Conservation (phyloP, 2,888 invertebrate genomes). For the Mactromeris polynyma region DNA sequence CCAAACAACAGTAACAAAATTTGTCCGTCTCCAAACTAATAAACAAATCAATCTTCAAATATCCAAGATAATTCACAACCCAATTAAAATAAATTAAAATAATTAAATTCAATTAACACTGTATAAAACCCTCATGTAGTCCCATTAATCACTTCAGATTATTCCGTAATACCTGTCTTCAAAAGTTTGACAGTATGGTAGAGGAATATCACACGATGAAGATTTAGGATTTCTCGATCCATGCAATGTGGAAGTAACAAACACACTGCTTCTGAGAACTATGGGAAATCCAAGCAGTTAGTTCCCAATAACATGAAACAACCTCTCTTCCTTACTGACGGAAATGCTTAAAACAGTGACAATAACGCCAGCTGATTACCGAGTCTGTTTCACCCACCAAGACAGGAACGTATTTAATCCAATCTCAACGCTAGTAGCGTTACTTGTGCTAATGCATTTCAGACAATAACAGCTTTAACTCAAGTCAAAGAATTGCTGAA, state of each 20-base stretch:
- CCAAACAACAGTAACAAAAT: neutral
- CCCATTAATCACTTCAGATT: neutral
- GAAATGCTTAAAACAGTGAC: neutral
- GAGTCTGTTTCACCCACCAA: neutral
- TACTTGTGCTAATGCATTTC: neutral
- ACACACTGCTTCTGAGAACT: neutral
- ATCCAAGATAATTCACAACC: neutral
- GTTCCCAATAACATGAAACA: neutral
- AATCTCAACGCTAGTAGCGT: neutral
- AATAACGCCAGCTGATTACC: neutral
- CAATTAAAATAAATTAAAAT: neutral
- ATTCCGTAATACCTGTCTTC: neutral
- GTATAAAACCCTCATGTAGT: neutral
- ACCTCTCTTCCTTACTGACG: neutral
- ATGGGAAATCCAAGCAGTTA: neutral
- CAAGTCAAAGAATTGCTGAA: neutral
- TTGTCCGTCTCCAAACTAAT: neutral
- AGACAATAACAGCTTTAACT: neutral
- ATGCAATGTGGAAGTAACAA: neutral
- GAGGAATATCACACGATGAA: neutral
- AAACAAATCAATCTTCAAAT: neutral
- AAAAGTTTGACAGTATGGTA: neutral
- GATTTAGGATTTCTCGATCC: neutral
- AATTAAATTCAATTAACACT: slow-evolving; percentile 3
- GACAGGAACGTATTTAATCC: neutral